These are phyloP conservation scores for Notolepis coatsorum DNA, from an alignment of 2,797 vertebrate species.

Conservation along the genomic window DNA sequence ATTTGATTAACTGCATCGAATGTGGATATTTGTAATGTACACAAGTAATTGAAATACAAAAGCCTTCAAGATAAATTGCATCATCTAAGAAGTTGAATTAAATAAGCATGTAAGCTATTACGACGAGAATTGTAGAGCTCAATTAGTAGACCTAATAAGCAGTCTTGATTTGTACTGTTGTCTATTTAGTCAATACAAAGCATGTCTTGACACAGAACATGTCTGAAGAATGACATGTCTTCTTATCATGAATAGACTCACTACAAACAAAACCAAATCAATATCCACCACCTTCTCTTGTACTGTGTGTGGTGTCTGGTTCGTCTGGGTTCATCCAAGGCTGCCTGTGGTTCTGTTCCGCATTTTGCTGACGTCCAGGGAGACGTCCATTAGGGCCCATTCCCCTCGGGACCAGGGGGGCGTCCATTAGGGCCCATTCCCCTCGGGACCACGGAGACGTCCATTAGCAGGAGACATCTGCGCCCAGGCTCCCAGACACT, in stretches of 20 bases:
- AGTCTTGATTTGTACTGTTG: too few relatives aligned
- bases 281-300: background rate
- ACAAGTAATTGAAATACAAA: background rate
- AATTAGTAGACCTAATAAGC: too few relatives aligned
- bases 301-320: background rate
- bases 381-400: slow-evolving; percentile 33
- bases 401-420: slow-evolving; percentile 61
- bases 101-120: too few relatives aligned
- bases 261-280: slow-evolving; percentile 29
- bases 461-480: slow-evolving; percentile 72
- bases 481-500: slow-evolving; percentile 29
- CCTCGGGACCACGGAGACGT: slow-evolving; percentile 65
- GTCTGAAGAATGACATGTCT: too few relatives aligned
- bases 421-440: slow-evolving; percentile 44
- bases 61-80: background rate
- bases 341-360: slow-evolving; percentile 42
- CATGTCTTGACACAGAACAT: too few relatives aligned
- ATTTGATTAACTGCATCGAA: background rate
- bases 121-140: too few relatives aligned
- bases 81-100: too few relatives aligned
- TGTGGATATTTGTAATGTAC: too few relatives aligned
- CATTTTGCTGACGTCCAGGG: slow-evolving; percentile 54
- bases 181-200: too few relatives aligned
- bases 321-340: background rate
- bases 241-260: background rate